These are phyloP conservation scores for Lordiphosa clarofinis DNA, from an alignment of 1,140 invertebrate species.

Conservation along the genomic window DNA sequence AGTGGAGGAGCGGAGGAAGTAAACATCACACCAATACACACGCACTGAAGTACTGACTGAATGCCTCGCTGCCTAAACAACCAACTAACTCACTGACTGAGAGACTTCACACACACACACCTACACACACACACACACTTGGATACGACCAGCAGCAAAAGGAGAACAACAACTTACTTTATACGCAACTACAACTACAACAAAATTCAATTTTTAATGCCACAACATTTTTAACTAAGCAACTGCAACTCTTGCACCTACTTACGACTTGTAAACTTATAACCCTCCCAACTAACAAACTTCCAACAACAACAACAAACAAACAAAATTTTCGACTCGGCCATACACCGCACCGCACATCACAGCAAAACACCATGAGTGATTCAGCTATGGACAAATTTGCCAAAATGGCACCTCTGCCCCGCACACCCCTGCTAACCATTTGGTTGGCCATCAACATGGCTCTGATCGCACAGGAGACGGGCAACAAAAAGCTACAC, in stretches of 20 bases:
- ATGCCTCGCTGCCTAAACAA: constrained; percentile 72
- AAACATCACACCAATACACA: constrained; percentile 41
- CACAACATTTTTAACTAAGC: constrained; percentile 49
- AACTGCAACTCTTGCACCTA: constrained; percentile 44
- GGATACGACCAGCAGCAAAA: constrained; percentile 14
- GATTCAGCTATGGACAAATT: constrained; percentile 73
- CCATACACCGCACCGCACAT: not conserved
- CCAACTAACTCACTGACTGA: constrained; percentile 75
- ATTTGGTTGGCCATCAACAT: constrained; percentile 78
- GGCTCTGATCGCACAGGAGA: constrained; percentile 74
- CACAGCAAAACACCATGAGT: constrained; percentile 62
- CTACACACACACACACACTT: not conserved
- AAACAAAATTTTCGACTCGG: not conserved
- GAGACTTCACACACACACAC: constrained; percentile 48
- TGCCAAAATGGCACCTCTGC: constrained; percentile 57
- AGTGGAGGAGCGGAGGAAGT: not conserved
- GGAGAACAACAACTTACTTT: constrained; percentile 65
- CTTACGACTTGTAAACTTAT: not conserved
- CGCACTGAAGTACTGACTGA: constrained; percentile 75
- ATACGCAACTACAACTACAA: constrained; percentile 43
- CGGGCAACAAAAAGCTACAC: constrained; percentile 59
- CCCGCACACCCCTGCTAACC: constrained; percentile 69
- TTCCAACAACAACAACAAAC: constrained; percentile 19
- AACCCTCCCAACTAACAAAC: constrained; percentile 20
- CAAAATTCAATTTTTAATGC: constrained; percentile 50